These are phyloP conservation scores for Caenorhabditis doughertyi DNA, from an alignment of 2,888 invertebrate genomes.

Conservation along the genomic window DNA sequence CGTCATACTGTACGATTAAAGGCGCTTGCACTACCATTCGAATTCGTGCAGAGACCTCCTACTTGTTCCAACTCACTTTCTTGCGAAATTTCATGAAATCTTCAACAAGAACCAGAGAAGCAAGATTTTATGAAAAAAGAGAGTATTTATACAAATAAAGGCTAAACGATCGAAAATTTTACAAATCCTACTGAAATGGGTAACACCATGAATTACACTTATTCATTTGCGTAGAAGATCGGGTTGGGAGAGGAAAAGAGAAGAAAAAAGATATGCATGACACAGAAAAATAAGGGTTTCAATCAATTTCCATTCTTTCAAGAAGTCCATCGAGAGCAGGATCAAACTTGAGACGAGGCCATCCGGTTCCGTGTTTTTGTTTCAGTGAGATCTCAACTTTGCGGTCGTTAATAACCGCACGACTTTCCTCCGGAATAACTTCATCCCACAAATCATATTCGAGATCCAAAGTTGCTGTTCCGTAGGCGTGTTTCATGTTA, in stretches of 20 bases:
- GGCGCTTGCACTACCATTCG: constrained; percentile 6
- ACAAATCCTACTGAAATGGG: neutral
- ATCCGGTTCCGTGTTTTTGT: constrained; percentile 74
- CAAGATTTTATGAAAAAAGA: neutral
- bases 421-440: constrained; percentile 75
- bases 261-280: too few relatives aligned
- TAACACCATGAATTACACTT: constrained; percentile 29
- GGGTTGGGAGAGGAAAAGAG: constrained; percentile 4
- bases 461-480: constrained; percentile 68
- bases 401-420: constrained; percentile 76
- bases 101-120: neutral
- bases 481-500: constrained; percentile 77
- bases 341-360: constrained; percentile 79
- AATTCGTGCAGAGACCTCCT: constrained; percentile 27
- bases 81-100: too few relatives aligned
- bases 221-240: constrained; percentile 23
- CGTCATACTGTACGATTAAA: constrained; percentile 18
- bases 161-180: neutral
- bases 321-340: constrained; percentile 64
- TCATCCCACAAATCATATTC: constrained; percentile 80
- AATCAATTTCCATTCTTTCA: too few relatives aligned
- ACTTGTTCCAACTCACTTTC: neutral
- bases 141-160: neutral
- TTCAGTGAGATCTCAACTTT: constrained; percentile 80
- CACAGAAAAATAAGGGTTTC: too few relatives aligned